These are phyloP conservation scores for Cylas formicarius DNA, from an alignment of 1,140 invertebrate genomes.

Conservation along the genomic window DNA sequence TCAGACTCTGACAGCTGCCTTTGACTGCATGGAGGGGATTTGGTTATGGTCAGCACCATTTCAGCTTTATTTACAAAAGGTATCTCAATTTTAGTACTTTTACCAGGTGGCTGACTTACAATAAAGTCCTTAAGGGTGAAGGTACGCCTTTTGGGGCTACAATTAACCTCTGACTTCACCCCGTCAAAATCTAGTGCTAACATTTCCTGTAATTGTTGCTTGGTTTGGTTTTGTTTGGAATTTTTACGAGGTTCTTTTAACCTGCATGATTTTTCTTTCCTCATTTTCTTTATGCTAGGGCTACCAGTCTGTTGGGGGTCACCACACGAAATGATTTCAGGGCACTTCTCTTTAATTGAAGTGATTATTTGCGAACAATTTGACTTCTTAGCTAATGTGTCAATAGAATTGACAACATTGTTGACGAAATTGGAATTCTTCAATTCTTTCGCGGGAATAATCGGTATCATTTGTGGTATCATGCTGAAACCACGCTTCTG, in stretches of 20 bases:
- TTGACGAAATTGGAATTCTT: slow-evolving; percentile 26
- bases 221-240: slow-evolving; percentile 4
- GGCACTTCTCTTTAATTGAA: slow-evolving; percentile 16
- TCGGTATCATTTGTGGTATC: slow-evolving; percentile 1
- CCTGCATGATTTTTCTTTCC: slow-evolving; percentile 8
- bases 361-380: slow-evolving; percentile 11
- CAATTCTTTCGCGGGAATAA: slow-evolving; percentile 13
- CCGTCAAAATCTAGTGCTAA: neutral
- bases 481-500: slow-evolving; percentile 11
- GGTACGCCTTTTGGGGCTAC: neutral
- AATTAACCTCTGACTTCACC: neutral
- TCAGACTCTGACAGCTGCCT: slow-evolving; percentile 7
- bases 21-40: neutral
- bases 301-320: neutral
- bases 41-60: slow-evolving; percentile 1
- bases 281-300: neutral
- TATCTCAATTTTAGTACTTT: slow-evolving; percentile 1
- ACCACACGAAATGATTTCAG: slow-evolving; percentile 8
- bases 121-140: slow-evolving; percentile 1
- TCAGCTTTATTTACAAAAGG: neutral
- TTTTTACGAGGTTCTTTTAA: slow-evolving; percentile 2
- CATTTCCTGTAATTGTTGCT: slow-evolving; percentile 9
- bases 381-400: slow-evolving; percentile 11
- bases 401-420: slow-evolving; percentile 13
- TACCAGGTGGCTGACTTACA: neutral